These are phyloP conservation scores for Alaudala cheleensis DNA, from an alignment of 2,113 vertebrate genomes.

Conservation along the genomic window DNA sequence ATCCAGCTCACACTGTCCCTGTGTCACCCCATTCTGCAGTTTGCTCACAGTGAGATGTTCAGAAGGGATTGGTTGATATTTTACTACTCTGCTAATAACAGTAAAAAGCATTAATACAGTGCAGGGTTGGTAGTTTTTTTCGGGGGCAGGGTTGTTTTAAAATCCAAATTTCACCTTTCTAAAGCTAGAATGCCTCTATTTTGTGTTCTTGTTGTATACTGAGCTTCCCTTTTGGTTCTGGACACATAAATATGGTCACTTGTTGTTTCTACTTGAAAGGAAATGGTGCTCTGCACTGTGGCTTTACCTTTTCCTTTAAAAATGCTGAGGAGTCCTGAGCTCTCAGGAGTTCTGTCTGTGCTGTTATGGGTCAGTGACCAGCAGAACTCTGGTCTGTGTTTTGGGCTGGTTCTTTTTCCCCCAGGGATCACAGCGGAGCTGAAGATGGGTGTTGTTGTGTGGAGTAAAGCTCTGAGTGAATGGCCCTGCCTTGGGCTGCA, in stretches of 20 bases:
- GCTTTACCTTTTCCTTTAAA: neutral
- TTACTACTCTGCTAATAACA: neutral
- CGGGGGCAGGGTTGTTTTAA: neutral
- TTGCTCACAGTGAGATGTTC: neutral
- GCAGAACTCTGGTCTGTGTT: neutral
- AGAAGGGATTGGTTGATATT: neutral
- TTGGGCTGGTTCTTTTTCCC: neutral
- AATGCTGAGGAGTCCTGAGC: neutral
- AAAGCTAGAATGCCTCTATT: neutral
- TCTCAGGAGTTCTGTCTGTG: neutral
- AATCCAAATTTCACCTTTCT: neutral
- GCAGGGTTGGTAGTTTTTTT: neutral
- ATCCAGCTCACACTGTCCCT: neutral
- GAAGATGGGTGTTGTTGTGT: neutral
- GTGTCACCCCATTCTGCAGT: neutral
- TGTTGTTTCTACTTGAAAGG: neutral
- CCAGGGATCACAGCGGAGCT: neutral
- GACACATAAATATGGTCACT: rapidly evolving
- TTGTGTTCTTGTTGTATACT: neutral
- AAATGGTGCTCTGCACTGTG: neutral
- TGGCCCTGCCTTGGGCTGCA: too few species aligned
- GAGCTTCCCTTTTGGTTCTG: neutral
- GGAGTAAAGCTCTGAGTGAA: neutral
- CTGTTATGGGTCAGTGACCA: neutral
- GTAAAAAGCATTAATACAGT: neutral